Evolutionary conservation across 2,797 vertebrate species (phyloP), one percentile per base, ranked within the genome.

Genomic region (Tragopan temminckii): DNA sequence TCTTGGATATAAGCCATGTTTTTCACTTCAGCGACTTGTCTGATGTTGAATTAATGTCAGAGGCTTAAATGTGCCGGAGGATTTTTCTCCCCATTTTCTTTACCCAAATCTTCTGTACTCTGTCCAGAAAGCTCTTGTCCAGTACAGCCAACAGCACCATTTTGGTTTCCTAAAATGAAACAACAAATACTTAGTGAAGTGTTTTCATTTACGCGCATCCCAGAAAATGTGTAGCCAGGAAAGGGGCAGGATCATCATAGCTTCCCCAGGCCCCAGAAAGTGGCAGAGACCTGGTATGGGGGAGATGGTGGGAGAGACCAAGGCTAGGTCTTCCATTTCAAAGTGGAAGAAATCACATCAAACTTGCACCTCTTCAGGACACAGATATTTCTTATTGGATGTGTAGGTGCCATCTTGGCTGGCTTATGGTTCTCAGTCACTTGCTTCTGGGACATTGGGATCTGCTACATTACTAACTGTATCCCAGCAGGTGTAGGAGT

Each of bases 11-110:
- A 33, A 58, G 88, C 63, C 89, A 84, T 78, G 55, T 12, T 84
- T 95, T 91, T 94, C 89, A 90, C 63, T 84, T 91, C 77, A 92
- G 52, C 46, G 78, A 27, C 35, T 87, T 82, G 14, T 74, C 86
- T 88, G 63, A 69, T 43, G 21, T 27, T 88, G 78, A 91, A 93
- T 88, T 86, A 86, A 64, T 76, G 31, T 79, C 46, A 90, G 78
- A 89, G 24, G 9, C 19, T 79, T 86, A 74, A 72, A 78, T 31
- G 21, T 27, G 67, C 24, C 38, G 7, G 8, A 74, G 12, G 8
- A 81, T 21, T 66, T 93, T 79, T 79, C 52, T 76, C 36, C 40
- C 31, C 21, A 25, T 23, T 71, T 76, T 86, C 17, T 45, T 45
- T 25, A 59, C n/a, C 15, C 31, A 76, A 38, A 52, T 24, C 43